Conservation (phyloP, 2,797 vertebrate genomes). For the Muscicapa comitata region DNA sequence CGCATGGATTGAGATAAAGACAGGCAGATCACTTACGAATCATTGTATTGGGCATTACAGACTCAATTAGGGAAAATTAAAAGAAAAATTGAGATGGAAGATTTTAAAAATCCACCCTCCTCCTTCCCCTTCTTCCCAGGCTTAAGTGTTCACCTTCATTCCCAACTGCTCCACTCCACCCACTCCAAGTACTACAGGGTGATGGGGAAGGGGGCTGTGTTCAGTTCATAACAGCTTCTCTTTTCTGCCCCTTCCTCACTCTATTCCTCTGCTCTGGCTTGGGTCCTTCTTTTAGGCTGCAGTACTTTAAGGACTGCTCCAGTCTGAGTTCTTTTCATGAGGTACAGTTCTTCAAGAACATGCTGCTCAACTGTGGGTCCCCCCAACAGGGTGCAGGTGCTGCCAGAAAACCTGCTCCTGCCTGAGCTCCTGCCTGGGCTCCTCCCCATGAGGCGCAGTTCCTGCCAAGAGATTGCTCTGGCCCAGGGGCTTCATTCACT, state of each 20-base stretch:
- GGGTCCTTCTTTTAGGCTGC: background rate
- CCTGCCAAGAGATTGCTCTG: background rate
- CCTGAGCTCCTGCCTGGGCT: background rate
- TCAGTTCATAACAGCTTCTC: background rate
- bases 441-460: background rate
- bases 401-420: background rate
- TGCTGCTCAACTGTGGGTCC: background rate
- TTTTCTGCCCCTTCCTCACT: background rate
- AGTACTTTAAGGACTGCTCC: background rate
- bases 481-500: fast-evolving
- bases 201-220: background rate
- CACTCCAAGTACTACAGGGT: fast-evolving
- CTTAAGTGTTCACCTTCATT: background rate
- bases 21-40: background rate
- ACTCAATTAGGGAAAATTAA: background rate
- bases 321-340: background rate
- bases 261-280: background rate
- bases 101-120: background rate
- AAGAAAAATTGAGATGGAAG: background rate
- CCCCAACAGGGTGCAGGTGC: background rate
- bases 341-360: background rate
- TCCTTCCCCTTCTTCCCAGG: background rate
- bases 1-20: background rate
- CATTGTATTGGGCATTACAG: background rate
- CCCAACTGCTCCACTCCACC: background rate